Percentiles rank a stretch among this genome's conserved stretches.
phyloP scores from a whole-genome alignment of 2,797 vertebrate genomes.

The Distichodus sexfasciatus region DNA sequence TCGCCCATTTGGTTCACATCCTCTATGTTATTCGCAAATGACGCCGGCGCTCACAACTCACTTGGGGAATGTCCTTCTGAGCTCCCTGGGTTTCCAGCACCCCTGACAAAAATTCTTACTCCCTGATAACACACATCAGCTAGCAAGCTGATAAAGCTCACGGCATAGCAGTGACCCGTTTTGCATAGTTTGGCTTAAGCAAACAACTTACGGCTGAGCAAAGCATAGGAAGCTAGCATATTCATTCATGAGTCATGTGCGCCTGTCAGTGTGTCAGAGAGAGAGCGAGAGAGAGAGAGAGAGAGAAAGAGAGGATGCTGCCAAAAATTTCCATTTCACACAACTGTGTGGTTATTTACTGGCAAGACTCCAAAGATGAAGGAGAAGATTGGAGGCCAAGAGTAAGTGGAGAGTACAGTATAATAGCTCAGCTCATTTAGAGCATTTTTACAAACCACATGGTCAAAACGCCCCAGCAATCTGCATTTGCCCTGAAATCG shows the following conservation, averaged over 20 bases:
- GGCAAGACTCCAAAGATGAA: constrained; percentile 9
- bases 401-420: constrained; percentile 18
- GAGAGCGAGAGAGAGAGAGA: not conserved
- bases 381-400: constrained; percentile 4
- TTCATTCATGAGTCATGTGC: not conserved
- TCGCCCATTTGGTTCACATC: constrained; percentile 45
- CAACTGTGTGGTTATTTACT: not conserved
- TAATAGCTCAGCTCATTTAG: constrained; percentile 28
- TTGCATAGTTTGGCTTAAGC: constrained; percentile 3
- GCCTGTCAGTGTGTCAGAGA: not conserved
- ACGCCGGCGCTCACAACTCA: constrained; percentile 35
- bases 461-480: not conserved
- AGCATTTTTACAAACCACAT: not conserved
- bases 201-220: not conserved
- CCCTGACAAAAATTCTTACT: constrained; percentile 38
- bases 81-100: not conserved
- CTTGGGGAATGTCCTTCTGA: constrained; percentile 16
- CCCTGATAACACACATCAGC: constrained; percentile 33
- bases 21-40: constrained; percentile 51
- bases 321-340: not conserved
- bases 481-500: not conserved
- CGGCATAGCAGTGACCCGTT: not conserved
- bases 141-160: constrained; percentile 8
- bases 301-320: not conserved
- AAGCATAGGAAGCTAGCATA: not conserved